Percentiles rank a stretch among this genome's conserved stretches.
These are phyloP conservation scores for Holothuria glaberrima DNA, from an alignment of 35 echinoderm and acorn worm genomes.

Conservation along the genomic window DNA sequence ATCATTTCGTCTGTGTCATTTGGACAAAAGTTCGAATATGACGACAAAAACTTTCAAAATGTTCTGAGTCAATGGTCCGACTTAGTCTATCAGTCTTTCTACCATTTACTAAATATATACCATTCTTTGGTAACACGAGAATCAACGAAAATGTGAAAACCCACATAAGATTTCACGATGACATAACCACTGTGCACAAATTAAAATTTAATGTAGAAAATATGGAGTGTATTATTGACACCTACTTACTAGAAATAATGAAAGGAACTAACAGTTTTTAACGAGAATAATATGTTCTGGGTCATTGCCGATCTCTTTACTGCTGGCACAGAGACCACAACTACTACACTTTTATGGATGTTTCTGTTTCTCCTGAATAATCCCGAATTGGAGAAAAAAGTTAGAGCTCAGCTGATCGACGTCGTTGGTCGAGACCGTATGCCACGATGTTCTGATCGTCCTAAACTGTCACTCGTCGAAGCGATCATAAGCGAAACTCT, in stretches of 20 bases:
- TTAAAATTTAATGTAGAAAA: conserved; percentile 33
- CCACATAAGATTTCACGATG: conserved; percentile 34
- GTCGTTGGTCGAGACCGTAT: conserved; percentile 66
- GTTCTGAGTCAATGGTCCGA: conserved; percentile 15
- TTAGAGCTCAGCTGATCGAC: conserved; percentile 63
- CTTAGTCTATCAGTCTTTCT: conserved; percentile 1
- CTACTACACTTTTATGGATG: conserved; percentile 68
- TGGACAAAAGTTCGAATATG: too few species aligned
- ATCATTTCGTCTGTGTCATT: too few species aligned
- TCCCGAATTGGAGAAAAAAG: conserved; percentile 73
- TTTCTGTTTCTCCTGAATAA: conserved; percentile 65
- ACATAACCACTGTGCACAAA: conserved; percentile 43
- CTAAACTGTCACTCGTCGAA: conserved; percentile 54
- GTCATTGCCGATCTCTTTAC: too few species aligned
- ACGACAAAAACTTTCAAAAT: conserved; percentile 32
- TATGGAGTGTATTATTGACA: conserved; percentile 59
- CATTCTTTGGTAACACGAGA: neutral
- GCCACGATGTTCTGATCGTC: conserved; percentile 56
- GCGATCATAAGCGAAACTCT: conserved; percentile 58
- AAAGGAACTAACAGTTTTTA: conserved; percentile 68
- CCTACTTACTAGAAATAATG: conserved; percentile 53
- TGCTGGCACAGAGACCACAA: too few species aligned
- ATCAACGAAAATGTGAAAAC: conserved; percentile 8
- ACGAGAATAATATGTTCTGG: conserved; percentile 63
- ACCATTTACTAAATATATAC: too few species aligned